A percentile compares a stretch with the other conserved stretches of the same genome.
Conservation (phyloP, 2,888 invertebrate genomes). For the Epinotia nisella region DNA sequence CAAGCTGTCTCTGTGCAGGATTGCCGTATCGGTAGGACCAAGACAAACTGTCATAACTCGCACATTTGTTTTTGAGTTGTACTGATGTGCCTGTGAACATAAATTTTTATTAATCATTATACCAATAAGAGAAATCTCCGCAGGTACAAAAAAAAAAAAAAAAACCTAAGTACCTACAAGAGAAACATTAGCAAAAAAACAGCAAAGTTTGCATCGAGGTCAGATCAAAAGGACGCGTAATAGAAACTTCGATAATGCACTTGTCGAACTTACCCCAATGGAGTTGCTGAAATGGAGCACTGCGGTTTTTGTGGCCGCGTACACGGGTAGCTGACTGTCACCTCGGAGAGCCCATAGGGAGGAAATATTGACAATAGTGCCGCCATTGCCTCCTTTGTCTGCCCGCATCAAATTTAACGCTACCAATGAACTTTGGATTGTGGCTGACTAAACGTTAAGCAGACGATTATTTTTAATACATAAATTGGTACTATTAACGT, state of each 20-base stretch:
- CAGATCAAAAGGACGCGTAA: conserved; percentile 14
- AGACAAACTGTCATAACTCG: conserved; percentile 74
- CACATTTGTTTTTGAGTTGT: conserved; percentile 63
- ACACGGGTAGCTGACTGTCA: conserved; percentile 67
- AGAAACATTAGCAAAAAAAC: conserved; percentile 4
- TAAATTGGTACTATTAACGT: neutral
- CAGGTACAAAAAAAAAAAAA: neutral
- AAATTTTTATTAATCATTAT: conserved; percentile 1
- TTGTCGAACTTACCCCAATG: conserved; percentile 65
- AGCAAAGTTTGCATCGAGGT: conserved; percentile 33
- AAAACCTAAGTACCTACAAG: neutral
- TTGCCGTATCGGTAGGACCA: conserved; percentile 77
- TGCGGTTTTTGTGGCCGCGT: conserved; percentile 74
- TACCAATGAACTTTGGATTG: conserved; percentile 69
- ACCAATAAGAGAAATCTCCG: neutral
- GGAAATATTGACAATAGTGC: conserved; percentile 71
- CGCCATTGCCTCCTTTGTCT: conserved; percentile 68
- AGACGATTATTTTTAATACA: conserved; percentile 6
- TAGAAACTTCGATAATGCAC: conserved; percentile 38
- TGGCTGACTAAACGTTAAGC: conserved; percentile 63
- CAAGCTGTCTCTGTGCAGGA: conserved; percentile 63
- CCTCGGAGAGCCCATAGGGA: conserved; percentile 67
- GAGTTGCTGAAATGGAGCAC: conserved; percentile 73
- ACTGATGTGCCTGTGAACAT: conserved; percentile 59
- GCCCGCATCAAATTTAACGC: conserved; percentile 68